These are phyloP conservation scores for Trachelus tabidus DNA, from an alignment of 2,888 invertebrate genomes.

Conservation along the genomic window DNA sequence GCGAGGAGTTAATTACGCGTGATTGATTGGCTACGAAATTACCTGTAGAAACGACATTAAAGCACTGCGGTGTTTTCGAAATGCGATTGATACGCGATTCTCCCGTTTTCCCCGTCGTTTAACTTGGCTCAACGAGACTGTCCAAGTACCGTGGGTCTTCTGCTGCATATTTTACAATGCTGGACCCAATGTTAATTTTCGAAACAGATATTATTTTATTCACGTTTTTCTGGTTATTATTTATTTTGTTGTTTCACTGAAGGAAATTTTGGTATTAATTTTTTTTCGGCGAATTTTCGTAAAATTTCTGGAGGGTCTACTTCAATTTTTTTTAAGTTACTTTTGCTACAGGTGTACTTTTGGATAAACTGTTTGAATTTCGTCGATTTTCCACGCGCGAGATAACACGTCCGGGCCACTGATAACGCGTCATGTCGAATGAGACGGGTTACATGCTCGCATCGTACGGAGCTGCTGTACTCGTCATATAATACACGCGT, in stretches of 20 bases:
- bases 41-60: not conserved
- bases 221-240: no score
- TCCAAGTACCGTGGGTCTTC: not conserved
- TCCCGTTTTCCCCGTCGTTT: not conserved
- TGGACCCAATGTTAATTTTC: not conserved
- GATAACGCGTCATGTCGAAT: not conserved
- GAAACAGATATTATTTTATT: not conserved
- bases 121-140: not conserved
- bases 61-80: not conserved
- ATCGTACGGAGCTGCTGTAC: not conserved
- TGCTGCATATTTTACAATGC: not conserved
- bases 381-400: no score
- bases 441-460: no score
- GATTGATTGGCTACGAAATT: not conserved
- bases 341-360: no score
- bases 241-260: no score
- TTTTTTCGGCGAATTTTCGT: no score
- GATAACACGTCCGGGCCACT: no score
- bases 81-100: not conserved
- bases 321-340: no score
- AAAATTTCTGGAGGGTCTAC: no score
- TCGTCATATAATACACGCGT: slow-evolving; percentile 31
- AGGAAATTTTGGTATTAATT: no score
- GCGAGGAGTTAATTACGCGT: not conserved
- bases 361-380: no score